Evolutionary conservation across 2,888 invertebrate species (phyloP).

Genomic region (Rutpela maculata): DNA sequence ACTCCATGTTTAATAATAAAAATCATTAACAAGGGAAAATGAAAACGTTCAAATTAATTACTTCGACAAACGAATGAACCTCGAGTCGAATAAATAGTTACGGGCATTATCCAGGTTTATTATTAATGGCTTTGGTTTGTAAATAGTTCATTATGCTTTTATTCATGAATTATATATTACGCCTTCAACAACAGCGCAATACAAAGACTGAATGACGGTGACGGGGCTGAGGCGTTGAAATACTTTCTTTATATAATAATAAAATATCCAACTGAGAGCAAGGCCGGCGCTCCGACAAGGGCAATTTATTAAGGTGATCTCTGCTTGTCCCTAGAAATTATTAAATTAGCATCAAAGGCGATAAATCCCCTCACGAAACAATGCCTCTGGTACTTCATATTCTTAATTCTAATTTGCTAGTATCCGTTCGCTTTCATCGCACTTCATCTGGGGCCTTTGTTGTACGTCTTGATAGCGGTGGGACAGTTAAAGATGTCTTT

Average conservation of each 20-base stretch:
- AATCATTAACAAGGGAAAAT: constrained; percentile 17
- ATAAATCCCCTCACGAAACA: constrained; percentile 58
- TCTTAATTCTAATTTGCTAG: constrained; percentile 61
- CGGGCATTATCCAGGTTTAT: constrained; percentile 45
- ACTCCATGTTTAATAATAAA: background rate
- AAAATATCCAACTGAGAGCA: constrained; percentile 46
- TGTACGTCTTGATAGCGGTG: constrained; percentile 41
- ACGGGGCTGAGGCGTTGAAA: constrained; percentile 46
- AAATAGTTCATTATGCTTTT: constrained; percentile 57
- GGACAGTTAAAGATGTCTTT: constrained; percentile 52
- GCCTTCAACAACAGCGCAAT: constrained; percentile 42
- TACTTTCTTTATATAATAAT: constrained; percentile 47
- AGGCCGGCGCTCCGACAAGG: constrained; percentile 49
- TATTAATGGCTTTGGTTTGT: constrained; percentile 57
- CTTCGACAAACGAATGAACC: background rate
- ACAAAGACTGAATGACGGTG: constrained; percentile 48
- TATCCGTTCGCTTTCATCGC: constrained; percentile 61
- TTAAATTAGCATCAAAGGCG: constrained; percentile 57
- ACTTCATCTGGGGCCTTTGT: constrained; percentile 57
- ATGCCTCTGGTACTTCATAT: constrained; percentile 55
- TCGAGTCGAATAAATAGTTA: constrained; percentile 22
- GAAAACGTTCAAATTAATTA: constrained; percentile 21
- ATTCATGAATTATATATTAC: constrained; percentile 52
- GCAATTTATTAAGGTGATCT: constrained; percentile 58
- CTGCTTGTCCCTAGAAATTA: constrained; percentile 54